Evolutionary conservation across 2,888 invertebrate genomes (phyloP).

Genomic region (Trichogramma dendrolimi): DNA sequence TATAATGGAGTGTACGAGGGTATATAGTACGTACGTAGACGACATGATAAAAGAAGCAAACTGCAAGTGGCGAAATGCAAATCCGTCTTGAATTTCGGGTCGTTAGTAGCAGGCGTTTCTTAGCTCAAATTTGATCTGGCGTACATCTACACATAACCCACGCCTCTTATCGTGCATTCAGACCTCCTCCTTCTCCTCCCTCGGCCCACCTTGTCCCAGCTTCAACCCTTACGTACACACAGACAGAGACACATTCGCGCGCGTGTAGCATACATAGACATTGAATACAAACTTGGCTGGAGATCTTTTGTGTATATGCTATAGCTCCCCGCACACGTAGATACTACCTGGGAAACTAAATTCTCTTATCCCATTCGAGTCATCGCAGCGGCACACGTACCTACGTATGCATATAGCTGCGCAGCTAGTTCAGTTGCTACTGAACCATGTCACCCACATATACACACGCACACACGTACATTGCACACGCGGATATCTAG

Average conservation of each 20-base stretch:
- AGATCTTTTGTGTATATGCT: too few species aligned
- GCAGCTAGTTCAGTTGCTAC: background rate
- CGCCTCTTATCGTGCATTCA: background rate
- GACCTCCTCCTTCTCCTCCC: background rate
- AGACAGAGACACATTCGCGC: too few species aligned
- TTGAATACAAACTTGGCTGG: too few species aligned
- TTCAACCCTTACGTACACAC: too few species aligned
- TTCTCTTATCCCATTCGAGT: background rate
- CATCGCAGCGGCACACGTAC: background rate
- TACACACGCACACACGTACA: conserved; percentile 2
- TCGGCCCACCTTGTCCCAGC: background rate
- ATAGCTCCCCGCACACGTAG: too few species aligned
- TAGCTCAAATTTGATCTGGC: conserved; percentile 2
- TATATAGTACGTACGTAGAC: too few species aligned
- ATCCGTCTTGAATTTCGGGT: conserved; percentile 46
- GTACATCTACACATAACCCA: too few species aligned
- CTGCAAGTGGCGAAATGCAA: conserved; percentile 47
- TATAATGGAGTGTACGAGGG: too few species aligned
- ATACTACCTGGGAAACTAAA: too few species aligned
- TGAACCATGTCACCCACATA: conserved; percentile 2
- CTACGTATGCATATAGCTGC: background rate
- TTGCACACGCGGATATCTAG: background rate
- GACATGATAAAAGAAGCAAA: conserved; percentile 23
- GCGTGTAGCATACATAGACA: too few species aligned
- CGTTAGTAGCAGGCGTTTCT: conserved; percentile 43